A percentile compares a stretch with the other conserved stretches of the same genome.
These are phyloP conservation scores for Catocala fraxini DNA, from an alignment of 2,888 invertebrate species.

Conservation along the genomic window DNA sequence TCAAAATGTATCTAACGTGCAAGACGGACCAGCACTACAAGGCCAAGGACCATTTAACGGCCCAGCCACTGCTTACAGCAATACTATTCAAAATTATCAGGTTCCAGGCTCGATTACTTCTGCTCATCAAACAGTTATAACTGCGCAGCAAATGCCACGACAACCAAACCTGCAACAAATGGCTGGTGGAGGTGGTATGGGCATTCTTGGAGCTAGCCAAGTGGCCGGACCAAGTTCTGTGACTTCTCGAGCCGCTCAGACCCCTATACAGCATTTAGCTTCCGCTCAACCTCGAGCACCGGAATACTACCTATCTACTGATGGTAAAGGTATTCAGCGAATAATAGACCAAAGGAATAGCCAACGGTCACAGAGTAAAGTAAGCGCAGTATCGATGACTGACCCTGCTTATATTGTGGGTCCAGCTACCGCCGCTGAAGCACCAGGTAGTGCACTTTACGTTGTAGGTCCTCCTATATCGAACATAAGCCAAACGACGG, in stretches of 20 bases:
- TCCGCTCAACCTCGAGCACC: neutral
- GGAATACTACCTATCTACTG: constrained; percentile 14
- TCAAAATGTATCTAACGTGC: neutral
- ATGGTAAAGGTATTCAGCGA: constrained; percentile 13
- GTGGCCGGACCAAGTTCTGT: constrained; percentile 24
- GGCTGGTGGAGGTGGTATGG: constrained; percentile 15
- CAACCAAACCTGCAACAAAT: constrained; percentile 11
- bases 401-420: neutral
- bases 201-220: constrained; percentile 27
- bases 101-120: no score
- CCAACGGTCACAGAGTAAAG: neutral
- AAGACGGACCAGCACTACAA: neutral
- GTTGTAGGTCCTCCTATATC: no score
- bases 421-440: neutral
- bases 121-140: no score
- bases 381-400: constrained; percentile 10
- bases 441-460: neutral
- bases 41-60: no score
- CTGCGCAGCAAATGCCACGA: neutral
- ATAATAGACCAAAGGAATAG: constrained; percentile 8
- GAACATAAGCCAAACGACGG: no score
- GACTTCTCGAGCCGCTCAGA: neutral
- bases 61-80: no score
- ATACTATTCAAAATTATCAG: no score
- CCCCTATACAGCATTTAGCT: no score